These are phyloP conservation scores for Semotilus atromaculatus DNA, from an alignment of 2,797 vertebrate species.

Conservation along the genomic window DNA sequence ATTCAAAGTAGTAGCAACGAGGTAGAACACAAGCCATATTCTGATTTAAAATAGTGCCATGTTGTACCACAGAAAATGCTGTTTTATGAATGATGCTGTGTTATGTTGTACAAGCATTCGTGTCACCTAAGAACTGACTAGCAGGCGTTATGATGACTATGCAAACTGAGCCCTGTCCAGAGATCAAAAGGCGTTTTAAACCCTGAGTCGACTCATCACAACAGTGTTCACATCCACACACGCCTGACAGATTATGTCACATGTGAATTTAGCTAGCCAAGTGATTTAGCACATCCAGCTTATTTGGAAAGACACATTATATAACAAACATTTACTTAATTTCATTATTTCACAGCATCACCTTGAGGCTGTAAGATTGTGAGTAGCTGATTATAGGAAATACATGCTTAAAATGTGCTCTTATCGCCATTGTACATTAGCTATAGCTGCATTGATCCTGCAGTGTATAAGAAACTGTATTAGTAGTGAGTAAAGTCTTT, in stretches of 20 bases:
- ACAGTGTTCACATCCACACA: slow-evolving; percentile 6
- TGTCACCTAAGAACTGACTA: slow-evolving; percentile 20
- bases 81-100: slow-evolving; percentile 9
- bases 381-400: not conserved
- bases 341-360: slow-evolving; percentile 72
- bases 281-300: slow-evolving; percentile 51
- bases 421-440: not conserved
- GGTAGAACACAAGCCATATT: slow-evolving; percentile 3
- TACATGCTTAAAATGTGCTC: not conserved
- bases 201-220: slow-evolving; percentile 29
- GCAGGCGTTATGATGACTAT: slow-evolving; percentile 36
- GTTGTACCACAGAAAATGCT: not conserved
- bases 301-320: slow-evolving; percentile 64
- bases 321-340: slow-evolving; percentile 68
- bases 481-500: not conserved
- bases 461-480: slow-evolving; percentile 20
- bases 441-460: not conserved
- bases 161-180: slow-evolving; percentile 22
- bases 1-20: not conserved
- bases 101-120: slow-evolving; percentile 16
- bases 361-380: slow-evolving; percentile 73
- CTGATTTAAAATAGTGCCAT: not conserved
- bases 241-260: slow-evolving; percentile 33
- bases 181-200: slow-evolving; percentile 40
- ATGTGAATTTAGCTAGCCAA: slow-evolving; percentile 2